These are phyloP conservation scores for Paraescarpia echinospica DNA, from an alignment of 1,140 invertebrate species.

Conservation along the genomic window DNA sequence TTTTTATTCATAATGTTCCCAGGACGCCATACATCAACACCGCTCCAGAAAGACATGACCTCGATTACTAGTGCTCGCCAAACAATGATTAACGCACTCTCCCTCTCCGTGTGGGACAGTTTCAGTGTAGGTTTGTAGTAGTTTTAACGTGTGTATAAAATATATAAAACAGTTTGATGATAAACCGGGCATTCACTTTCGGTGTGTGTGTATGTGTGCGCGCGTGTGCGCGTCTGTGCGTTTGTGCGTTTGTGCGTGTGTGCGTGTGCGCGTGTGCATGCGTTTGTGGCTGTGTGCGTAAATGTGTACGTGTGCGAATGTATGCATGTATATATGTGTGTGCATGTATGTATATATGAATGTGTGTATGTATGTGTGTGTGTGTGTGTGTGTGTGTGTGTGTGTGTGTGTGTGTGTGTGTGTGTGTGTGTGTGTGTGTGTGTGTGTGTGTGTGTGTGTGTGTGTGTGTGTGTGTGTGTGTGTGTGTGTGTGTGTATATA, in stretches of 20 bases:
- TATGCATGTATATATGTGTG: not conserved
- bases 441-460: no score
- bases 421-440: not conserved
- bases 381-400: not conserved
- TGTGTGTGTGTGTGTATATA: not conserved
- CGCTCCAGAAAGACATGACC: not conserved
- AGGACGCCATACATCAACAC: not conserved
- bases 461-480: no score
- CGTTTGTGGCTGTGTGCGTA: not conserved
- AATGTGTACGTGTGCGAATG: not conserved
- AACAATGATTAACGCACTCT: not conserved
- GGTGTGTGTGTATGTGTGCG: no score
- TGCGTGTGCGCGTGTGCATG: not conserved
- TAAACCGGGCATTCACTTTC: no score
- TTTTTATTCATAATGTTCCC: not conserved
- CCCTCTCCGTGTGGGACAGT: not conserved
- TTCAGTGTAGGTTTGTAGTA: not conserved
- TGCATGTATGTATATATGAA: not conserved
- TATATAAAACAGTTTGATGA: no score
- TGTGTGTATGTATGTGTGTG: slow-evolving; percentile 16
- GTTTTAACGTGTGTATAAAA: no score
- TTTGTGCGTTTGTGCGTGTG: no score
- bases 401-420: not conserved
- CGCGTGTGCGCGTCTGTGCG: no score
- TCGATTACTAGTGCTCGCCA: not conserved